phyloP scores from a whole-genome alignment of 1,140 invertebrate species.

The Cydia fagiglandana region DNA sequence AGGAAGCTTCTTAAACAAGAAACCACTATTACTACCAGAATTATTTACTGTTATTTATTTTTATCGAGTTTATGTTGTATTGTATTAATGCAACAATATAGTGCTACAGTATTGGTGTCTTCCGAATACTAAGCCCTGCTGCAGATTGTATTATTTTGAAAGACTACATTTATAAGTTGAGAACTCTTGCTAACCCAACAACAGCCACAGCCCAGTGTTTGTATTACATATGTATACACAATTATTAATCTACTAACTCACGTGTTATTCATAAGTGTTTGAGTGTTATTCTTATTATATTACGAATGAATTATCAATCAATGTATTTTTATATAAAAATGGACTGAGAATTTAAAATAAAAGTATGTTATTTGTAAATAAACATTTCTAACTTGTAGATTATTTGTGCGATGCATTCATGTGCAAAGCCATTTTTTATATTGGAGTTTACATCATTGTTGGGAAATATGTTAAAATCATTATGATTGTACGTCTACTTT shows the following conservation, averaged over 20 bases:
- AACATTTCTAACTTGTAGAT: conserved; percentile 38
- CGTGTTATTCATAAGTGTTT: conserved; percentile 8
- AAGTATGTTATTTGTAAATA: conserved; percentile 44
- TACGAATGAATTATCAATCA: conserved; percentile 23
- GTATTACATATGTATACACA: not conserved
- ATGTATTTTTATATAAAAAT: conserved; percentile 34
- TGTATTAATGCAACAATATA: no score
- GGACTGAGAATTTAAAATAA: conserved; percentile 38
- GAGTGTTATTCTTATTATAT: conserved; percentile 3
- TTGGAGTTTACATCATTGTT: conserved; percentile 1
- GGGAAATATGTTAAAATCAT: not conserved
- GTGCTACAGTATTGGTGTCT: no score
- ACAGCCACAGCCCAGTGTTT: not conserved
- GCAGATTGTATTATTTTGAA: no score
- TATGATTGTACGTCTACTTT: not conserved
- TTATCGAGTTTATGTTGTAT: no score
- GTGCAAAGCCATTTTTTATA: conserved; percentile 23
- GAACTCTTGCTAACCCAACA: not conserved
- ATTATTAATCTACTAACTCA: not conserved
- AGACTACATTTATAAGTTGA: no score
- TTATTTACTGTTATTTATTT: no score
- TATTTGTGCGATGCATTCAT: conserved; percentile 3
- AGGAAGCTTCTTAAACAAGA: no score
- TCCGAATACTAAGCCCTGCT: no score
- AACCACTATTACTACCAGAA: no score